Base-by-base conservation (phyloP, 2,797 vertebrate genomes). In the Enteromius mattozi region DNA sequence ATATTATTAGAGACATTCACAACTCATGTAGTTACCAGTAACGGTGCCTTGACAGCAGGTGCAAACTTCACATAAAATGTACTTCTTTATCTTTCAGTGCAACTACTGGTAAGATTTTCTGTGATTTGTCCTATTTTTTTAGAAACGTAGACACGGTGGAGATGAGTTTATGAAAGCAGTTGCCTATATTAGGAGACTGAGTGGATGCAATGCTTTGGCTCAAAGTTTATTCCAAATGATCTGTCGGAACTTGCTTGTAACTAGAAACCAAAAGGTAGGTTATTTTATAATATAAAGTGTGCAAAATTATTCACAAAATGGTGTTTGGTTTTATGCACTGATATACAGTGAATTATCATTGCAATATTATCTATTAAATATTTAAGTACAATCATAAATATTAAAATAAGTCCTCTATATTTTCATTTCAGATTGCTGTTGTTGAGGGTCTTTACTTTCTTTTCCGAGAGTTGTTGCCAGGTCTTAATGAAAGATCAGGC, bases 401-500 rank as follows among this genome's bases (percentile, higher is more conserved):
- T 16, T 16, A 16, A 63, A 63, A 16, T 74, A 33, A 35, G 27
- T 51, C 3, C 4, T 9, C 45, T 71, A 45, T 71, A 71, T 3
- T 65, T 88, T 19, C 82, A 2, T 85, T 89, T 33, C 6, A 93
- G 93, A 91, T 93, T 86, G 90, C 91, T 7, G 56, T 94, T 47
- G 33, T 93, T 51, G 93, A 94, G 79, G 92, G 92, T 40, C 80
- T 94, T 61, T 94, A 92, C 82, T 45, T 81, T 16, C 92, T 94
- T 51, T 94, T 93, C 78, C 89, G 93, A 78, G 89, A 92, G 69
- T 88, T 94, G 85, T 74, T 94, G 74, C 91, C 92, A 37, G 76
- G 83, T 35, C 82, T 13, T 47, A 83, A 78, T 74, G 85, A 69
- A 40, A 54, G 40, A 37, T 84, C 10, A 40, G 89, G 68, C 2